Conservation (phyloP, 2,888 invertebrate species). For the Aphodius granarius region DNA sequence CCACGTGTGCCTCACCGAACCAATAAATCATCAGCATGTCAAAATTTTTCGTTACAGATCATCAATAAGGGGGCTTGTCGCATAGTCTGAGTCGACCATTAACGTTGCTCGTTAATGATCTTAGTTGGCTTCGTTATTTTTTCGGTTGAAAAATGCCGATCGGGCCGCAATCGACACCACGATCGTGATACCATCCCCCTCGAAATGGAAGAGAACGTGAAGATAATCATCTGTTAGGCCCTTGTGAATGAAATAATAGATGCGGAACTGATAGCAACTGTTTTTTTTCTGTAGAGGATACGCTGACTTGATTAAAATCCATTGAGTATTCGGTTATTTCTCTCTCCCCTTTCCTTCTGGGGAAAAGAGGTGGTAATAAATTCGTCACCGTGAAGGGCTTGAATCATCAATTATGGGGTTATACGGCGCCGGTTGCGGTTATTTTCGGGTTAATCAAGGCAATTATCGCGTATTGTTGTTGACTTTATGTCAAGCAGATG, state of each 20-base stretch:
- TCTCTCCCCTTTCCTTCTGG: conserved; percentile 37
- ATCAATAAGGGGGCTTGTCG: conserved; percentile 13
- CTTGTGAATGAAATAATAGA: conserved; percentile 2
- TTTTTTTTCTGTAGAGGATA: conserved; percentile 27
- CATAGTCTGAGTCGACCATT: conserved; percentile 1
- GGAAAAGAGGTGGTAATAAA: conserved; percentile 46
- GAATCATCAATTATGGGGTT: conserved; percentile 14
- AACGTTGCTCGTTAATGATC: conserved; percentile 6
- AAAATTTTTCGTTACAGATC: conserved; percentile 37
- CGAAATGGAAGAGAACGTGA: neutral
- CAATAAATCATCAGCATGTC: conserved; percentile 38
- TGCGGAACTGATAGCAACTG: conserved; percentile 5
- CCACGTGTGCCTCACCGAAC: conserved; percentile 4
- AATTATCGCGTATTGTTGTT: conserved; percentile 42
- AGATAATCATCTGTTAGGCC: neutral
- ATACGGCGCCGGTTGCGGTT: conserved; percentile 31
- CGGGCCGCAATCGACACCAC: conserved; percentile 1
- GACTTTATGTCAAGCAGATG: conserved; percentile 30
- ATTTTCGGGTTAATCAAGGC: conserved; percentile 40
- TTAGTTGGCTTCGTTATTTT: conserved; percentile 11
- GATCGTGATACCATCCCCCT: neutral
- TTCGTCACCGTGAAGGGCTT: conserved; percentile 35
- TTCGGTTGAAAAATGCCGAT: conserved; percentile 6
- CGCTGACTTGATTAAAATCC: conserved; percentile 44
- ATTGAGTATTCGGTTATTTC: conserved; percentile 37